Evolutionary conservation across 92 coral and sea anemone species (phyloP).

Genomic region (Meandrina meandrites): DNA sequence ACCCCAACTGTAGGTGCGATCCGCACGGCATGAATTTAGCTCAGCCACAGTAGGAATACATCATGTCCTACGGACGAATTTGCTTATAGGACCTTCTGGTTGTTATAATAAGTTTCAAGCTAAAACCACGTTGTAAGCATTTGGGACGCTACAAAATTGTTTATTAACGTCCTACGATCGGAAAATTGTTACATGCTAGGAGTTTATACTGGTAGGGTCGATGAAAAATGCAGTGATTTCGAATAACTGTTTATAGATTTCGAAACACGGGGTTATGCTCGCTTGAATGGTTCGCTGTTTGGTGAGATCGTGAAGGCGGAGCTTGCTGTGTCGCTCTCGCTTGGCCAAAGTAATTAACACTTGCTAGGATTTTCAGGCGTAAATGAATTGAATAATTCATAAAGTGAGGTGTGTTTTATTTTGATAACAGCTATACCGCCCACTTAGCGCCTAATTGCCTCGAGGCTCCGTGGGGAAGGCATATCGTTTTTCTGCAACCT

Average conservation of each 20-base stretch:
- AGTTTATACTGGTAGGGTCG: not conserved
- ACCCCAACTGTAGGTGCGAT: not conserved
- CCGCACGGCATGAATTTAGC: constrained; percentile 35
- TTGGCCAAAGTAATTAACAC: constrained; percentile 78
- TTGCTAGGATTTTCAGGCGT: constrained; percentile 62
- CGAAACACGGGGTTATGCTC: not conserved
- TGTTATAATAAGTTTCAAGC: not conserved
- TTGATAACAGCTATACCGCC: constrained; percentile 45
- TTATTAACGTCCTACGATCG: not conserved
- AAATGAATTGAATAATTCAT: constrained; percentile 88
- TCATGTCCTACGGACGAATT: constrained; percentile 17
- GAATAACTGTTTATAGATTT: not conserved
- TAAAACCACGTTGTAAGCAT: not conserved
- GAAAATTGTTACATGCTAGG: not conserved
- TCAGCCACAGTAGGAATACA: constrained; percentile 10
- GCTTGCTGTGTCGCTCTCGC: constrained; percentile 37
- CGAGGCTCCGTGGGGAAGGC: constrained; percentile 25
- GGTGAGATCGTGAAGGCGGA: constrained; percentile 49
- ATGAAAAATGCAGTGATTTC: not conserved
- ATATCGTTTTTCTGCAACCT: constrained; percentile 14
- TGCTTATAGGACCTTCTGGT: constrained; percentile 25
- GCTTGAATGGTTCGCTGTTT: constrained; percentile 35
- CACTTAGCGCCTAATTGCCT: constrained; percentile 43
- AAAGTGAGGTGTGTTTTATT: constrained; percentile 45
- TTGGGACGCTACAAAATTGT: not conserved